Evolutionary conservation across 2,113 vertebrate species (phyloP).

Genomic region (Colius striatus): DNA sequence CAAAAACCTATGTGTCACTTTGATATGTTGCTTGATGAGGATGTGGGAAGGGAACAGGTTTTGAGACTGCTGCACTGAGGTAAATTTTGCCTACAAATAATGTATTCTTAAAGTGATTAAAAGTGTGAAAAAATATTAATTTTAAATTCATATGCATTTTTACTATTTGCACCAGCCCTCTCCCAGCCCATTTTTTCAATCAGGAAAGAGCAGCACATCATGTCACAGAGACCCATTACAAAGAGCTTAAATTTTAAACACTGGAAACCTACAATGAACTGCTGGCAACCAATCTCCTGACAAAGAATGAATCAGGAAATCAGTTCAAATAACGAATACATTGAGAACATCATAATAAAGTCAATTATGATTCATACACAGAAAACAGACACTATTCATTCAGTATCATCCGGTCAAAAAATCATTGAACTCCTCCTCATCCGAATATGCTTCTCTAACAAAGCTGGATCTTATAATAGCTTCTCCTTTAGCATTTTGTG

Average conservation of each 20-base stretch:
- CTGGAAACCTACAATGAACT: constrained; percentile 17
- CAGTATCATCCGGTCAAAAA: constrained; percentile 11
- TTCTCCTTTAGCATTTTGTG: neutral
- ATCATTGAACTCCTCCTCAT: constrained; percentile 14
- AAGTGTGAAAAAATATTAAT: neutral
- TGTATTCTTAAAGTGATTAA: neutral
- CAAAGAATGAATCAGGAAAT: constrained; percentile 61
- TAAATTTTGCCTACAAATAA: neutral
- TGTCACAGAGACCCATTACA: neutral
- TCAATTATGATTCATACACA: constrained; percentile 48
- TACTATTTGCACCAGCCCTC: neutral
- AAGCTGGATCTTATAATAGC: neutral
- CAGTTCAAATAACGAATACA: constrained; percentile 58
- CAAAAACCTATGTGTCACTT: neutral
- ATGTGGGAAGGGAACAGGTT: neutral
- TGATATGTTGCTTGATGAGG: neutral
- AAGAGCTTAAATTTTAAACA: constrained; percentile 21
- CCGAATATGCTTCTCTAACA: neutral
- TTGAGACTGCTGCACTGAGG: neutral
- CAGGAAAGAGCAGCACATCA: neutral
- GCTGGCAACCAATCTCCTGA: constrained; percentile 15
- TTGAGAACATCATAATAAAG: constrained; percentile 55
- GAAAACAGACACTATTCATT: constrained; percentile 65
- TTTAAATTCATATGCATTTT: neutral
- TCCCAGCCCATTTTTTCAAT: neutral